These are phyloP conservation scores for Limnephilus rhombicus DNA, from an alignment of 2,888 invertebrate species.

Conservation along the genomic window DNA sequence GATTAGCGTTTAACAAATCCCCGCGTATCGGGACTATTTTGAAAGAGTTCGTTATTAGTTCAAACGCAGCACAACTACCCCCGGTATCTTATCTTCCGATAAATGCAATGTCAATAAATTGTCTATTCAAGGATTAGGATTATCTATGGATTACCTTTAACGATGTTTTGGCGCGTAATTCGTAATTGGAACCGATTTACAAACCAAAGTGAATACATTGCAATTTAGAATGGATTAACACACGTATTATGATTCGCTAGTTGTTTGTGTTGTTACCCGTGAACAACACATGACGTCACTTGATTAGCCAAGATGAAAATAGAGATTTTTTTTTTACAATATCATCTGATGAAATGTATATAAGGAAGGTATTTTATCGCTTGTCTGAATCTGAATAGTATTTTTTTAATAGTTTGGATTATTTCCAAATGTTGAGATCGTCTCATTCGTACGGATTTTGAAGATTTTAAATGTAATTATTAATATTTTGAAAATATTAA, in stretches of 20 bases:
- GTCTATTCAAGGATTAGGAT: not conserved
- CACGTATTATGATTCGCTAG: not conserved
- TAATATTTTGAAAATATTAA: too few relatives aligned
- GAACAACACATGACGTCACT: too few relatives aligned
- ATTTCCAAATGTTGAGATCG: too few relatives aligned
- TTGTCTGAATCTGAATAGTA: too few relatives aligned
- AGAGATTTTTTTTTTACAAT: too few relatives aligned
- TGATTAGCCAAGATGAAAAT: too few relatives aligned
- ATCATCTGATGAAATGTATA: too few relatives aligned
- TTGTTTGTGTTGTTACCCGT: too few relatives aligned
- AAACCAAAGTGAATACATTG: not conserved
- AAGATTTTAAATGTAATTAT: too few relatives aligned
- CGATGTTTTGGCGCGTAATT: not conserved
- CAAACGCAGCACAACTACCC: not conserved
- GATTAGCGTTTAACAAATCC: conserved; percentile 13
- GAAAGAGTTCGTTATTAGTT: not conserved
- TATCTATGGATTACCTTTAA: conserved; percentile 7
- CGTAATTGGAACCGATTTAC: not conserved
- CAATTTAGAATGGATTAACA: not conserved
- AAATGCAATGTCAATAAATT: not conserved
- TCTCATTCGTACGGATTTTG: too few relatives aligned
- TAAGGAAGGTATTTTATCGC: too few relatives aligned
- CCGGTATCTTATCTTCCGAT: not conserved
- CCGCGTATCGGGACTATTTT: not conserved
- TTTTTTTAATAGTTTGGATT: too few relatives aligned